Base-by-base conservation (phyloP, 2,797 vertebrate genomes). In the Chaenodraco wilsoni region DNA sequence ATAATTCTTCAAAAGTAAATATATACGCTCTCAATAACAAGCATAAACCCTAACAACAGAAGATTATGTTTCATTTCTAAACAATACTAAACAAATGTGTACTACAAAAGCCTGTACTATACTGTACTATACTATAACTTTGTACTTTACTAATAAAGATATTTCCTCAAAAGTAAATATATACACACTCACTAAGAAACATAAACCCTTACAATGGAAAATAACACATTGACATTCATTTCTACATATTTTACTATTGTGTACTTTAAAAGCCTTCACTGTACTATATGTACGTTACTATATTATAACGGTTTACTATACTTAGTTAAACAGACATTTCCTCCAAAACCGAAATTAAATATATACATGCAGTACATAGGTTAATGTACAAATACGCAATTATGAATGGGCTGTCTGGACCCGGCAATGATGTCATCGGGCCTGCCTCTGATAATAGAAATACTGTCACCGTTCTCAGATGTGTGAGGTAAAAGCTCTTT, bases 401-500 rank as follows among this genome's bases (percentile, higher is more conserved):
- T 67, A 49, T 62, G 46, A 86, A 60, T 67, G 43, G 23, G 67
- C 48, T 56, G 69, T 83, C 58, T 75, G 67, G 69, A 74, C 27
- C 17, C 74, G 72, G 83, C 51, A 75, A 51, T 81, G 78, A 84
- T 82, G 72, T 88, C 81, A 87, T 77, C 45, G 67, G 62, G 65
- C 63, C 57, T 19, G 40, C 58, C 60, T 81, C 50, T 73, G 64
- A 79, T 75, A 83, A 84, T 56, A 79, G 75, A 82, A 86, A 85
- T 69, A 68, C 69, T 81, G 74, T 72, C 78, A 68, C 10, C 54
- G 37, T 72, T 62, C 65, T 79, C 64, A 74, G 75, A 82, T 63
- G 74, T 72, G 74, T 78, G 76, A 78, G 71, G 76, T 72, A 81
- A 84, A 76, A 84, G 68, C 83, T 85, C 81, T 86, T 80, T 84